Evolutionary conservation across 2,888 invertebrate species (phyloP).

Genomic region (Dione juno): DNA sequence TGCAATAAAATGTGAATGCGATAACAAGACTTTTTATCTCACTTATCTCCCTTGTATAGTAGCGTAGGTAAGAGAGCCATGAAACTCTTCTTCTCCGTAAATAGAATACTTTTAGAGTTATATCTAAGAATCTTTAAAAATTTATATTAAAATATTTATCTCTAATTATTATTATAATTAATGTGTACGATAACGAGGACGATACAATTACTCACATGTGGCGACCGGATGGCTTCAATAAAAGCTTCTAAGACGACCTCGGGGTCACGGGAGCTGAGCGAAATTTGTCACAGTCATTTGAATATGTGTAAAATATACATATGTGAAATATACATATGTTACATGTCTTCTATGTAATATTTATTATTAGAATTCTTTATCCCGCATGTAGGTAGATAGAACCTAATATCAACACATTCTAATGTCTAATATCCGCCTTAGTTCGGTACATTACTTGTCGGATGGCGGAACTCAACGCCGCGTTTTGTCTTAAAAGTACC

Average conservation of each 20-base stretch:
- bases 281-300: constrained; percentile 32
- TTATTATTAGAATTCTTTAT: not conserved
- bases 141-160: constrained; percentile 29
- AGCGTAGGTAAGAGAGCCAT: too few species aligned
- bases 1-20: too few species aligned
- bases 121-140: not conserved
- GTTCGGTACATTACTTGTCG: not conserved
- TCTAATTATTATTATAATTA: constrained; percentile 53
- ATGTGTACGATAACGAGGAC: constrained; percentile 53
- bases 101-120: not conserved
- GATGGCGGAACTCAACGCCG: not conserved
- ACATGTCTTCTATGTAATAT: not conserved
- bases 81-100: too few species aligned
- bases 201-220: constrained; percentile 57
- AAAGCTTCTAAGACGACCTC: constrained; percentile 62
- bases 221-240: constrained; percentile 64
- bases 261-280: constrained; percentile 27
- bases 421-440: too few species aligned
- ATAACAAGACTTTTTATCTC: too few species aligned
- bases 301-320: constrained; percentile 28
- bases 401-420: too few species aligned
- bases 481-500: too few species aligned
- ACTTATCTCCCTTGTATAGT: too few species aligned
- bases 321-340: too few species aligned
- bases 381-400: too few species aligned